These are phyloP conservation scores for Lasius fuliginosus DNA, from an alignment of 2,888 invertebrate genomes.

Conservation along the genomic window DNA sequence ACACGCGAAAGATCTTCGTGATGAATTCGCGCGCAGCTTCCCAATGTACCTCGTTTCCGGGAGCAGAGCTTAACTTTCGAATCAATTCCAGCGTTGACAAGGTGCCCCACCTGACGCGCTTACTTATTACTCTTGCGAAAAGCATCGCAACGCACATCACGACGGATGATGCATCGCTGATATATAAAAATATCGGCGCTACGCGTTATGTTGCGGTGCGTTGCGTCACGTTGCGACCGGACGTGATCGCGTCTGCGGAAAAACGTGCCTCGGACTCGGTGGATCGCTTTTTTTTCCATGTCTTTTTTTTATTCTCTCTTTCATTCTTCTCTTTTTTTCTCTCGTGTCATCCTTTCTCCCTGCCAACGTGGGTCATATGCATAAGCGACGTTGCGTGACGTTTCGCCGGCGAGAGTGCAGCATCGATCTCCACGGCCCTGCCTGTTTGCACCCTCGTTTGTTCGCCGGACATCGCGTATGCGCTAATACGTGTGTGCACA, in stretches of 20 bases:
- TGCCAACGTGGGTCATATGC: conserved; percentile 52
- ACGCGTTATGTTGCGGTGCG: not conserved
- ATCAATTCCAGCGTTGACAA: conserved; percentile 64
- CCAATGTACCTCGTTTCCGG: conserved; percentile 43
- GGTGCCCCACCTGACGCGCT: conserved; percentile 56
- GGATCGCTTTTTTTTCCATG: not conserved
- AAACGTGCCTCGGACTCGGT: conserved; percentile 38
- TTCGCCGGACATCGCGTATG: conserved; percentile 51
- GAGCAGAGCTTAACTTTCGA: conserved; percentile 57
- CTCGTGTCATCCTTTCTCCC: conserved; percentile 9
- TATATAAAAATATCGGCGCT: conserved; percentile 36
- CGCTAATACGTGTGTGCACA: conserved; percentile 40
- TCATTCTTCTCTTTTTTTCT: not conserved
- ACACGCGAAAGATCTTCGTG: conserved; percentile 54
- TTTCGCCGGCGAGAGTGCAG: conserved; percentile 52
- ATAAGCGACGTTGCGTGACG: conserved; percentile 64
- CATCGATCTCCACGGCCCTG: conserved; percentile 60
- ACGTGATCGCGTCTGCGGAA: conserved; percentile 27
- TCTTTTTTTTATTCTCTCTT: not conserved
- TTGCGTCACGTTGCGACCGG: conserved; percentile 1
- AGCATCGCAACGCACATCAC: conserved; percentile 18
- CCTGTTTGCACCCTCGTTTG: conserved; percentile 60
- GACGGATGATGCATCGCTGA: conserved; percentile 21
- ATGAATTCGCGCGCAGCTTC: conserved; percentile 62
- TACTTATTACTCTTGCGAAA: conserved; percentile 49